These are phyloP conservation scores for Syrista parreyssii DNA, from an alignment of 2,888 invertebrate species.

Conservation along the genomic window DNA sequence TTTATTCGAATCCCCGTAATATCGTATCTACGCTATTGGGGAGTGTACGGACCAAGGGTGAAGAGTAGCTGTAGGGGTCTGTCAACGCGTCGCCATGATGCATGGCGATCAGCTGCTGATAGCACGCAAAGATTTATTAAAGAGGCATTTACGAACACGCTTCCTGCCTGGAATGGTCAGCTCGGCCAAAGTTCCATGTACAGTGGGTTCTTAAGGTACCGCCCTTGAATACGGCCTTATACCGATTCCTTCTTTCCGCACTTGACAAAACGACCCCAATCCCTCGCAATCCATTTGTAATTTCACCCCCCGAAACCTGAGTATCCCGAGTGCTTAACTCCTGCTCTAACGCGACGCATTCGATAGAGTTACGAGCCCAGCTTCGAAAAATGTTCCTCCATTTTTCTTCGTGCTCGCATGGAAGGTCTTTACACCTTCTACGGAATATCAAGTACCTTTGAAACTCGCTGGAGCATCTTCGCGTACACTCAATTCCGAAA, in stretches of 20 bases:
- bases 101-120: constrained; percentile 62
- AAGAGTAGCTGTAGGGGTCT: constrained; percentile 48
- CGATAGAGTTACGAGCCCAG: not conserved
- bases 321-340: not conserved
- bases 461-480: not conserved
- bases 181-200: not conserved
- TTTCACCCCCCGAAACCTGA: not conserved
- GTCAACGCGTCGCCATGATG: constrained; percentile 59
- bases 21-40: constrained; percentile 49
- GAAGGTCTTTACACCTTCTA: not conserved
- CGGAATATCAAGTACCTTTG: not conserved
- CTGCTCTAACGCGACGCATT: not conserved
- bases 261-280: not conserved
- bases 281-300: not conserved
- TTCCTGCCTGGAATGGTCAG: constrained; percentile 29
- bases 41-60: constrained; percentile 28
- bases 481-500: not conserved
- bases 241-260: not conserved
- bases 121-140: constrained; percentile 58
- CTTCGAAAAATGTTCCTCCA: not conserved
- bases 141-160: constrained; percentile 38
- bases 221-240: not conserved
- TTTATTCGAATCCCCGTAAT: constrained; percentile 63
- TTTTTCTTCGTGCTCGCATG: not conserved
- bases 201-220: not conserved